Percentiles rank a stretch among this genome's conserved stretches.
Conservation (phyloP, 2,113 vertebrate genomes). For the Hypocryptadius cinnamomeus region DNA sequence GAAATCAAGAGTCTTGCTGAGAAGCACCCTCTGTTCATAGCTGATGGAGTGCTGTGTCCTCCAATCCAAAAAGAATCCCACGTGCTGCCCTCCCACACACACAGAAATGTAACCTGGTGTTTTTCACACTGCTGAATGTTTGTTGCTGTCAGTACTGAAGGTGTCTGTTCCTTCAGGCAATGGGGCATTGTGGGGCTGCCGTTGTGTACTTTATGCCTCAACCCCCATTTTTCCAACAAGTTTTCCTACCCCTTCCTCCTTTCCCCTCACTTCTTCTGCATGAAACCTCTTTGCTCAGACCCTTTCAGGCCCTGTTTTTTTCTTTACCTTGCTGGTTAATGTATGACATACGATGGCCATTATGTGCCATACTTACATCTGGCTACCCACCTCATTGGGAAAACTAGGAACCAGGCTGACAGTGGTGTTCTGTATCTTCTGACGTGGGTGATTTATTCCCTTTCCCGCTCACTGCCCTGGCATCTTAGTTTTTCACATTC, state of each 20-base stretch:
- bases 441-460: not conserved
- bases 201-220: not conserved
- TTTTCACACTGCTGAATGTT: not conserved
- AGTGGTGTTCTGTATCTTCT: not conserved
- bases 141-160: not conserved
- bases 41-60: not conserved
- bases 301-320: not conserved
- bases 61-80: not conserved
- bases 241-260: not conserved
- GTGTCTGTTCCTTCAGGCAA: not conserved
- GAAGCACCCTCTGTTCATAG: not conserved
- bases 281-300: not conserved
- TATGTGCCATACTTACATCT: not conserved
- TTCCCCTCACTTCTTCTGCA: not conserved
- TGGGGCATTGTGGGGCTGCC: not conserved
- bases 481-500: not conserved
- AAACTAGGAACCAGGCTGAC: not conserved
- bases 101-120: not conserved
- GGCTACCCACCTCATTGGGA: not conserved
- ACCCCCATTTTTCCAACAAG: not conserved
- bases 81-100: not conserved
- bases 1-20: not conserved
- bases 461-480: not conserved
- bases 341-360: accelerated
- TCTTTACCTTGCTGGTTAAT: not conserved